Evolutionary conservation across 2,113 vertebrate genomes (phyloP).

Genomic region (Gymnobelideus leadbeateri): DNA sequence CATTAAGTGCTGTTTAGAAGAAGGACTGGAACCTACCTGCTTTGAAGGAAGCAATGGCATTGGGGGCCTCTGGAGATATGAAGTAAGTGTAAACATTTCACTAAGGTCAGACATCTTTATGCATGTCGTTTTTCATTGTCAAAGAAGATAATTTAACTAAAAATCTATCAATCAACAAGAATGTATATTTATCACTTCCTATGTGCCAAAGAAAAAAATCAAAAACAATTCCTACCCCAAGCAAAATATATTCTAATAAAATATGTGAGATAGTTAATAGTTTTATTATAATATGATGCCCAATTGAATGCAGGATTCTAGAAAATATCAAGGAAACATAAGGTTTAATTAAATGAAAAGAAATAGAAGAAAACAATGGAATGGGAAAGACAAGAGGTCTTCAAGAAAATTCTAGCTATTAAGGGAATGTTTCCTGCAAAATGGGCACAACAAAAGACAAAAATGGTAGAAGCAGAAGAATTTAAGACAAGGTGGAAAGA

Average conservation of each 20-base stretch:
- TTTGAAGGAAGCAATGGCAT: slow-evolving; percentile 63
- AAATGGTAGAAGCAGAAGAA: no score
- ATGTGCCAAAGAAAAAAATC: background rate
- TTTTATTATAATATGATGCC: background rate
- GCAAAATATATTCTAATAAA: background rate
- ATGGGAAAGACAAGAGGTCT: background rate
- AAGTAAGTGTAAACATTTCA: slow-evolving; percentile 37
- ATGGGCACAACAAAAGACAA: no score
- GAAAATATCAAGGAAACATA: background rate
- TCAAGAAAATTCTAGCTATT: background rate
- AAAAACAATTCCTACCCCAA: background rate
- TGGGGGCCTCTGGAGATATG: slow-evolving; percentile 60
- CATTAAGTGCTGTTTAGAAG: slow-evolving; percentile 89
- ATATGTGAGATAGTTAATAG: background rate
- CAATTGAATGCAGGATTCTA: background rate
- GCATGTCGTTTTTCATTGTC: background rate
- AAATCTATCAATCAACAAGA: background rate
- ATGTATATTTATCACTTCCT: background rate
- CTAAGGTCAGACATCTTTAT: background rate
- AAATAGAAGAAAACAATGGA: background rate
- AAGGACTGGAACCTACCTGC: slow-evolving; percentile 83
- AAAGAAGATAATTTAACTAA: background rate
- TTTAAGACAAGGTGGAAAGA: no score
- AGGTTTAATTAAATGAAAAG: background rate
- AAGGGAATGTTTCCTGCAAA: no score